Conservation (phyloP, 2,888 invertebrate species). For the Nemapogon koenigi region DNA sequence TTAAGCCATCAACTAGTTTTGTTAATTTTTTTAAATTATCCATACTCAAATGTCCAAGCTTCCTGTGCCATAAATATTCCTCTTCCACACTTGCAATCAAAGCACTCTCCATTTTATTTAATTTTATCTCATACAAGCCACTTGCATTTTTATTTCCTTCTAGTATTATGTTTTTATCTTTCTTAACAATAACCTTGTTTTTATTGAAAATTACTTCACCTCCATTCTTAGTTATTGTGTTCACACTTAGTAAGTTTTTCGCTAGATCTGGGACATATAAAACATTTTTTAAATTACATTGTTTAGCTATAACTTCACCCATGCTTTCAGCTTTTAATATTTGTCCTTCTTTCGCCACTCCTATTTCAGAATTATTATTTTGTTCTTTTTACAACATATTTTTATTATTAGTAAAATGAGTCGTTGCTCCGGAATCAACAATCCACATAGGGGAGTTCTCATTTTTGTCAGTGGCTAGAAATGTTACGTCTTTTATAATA, state of each 20-base stretch:
- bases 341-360: too few species aligned
- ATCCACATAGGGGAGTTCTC: neutral
- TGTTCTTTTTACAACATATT: too few species aligned
- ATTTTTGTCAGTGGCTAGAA: neutral
- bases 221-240: neutral
- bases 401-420: neutral
- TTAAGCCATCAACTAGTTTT: neutral
- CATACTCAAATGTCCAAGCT: neutral
- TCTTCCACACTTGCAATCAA: neutral
- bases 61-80: neutral
- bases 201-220: neutral
- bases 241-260: neutral
- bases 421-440: neutral
- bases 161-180: neutral
- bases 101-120: neutral
- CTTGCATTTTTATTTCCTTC: neutral
- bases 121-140: slow-evolving; percentile 4
- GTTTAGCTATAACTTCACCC: neutral
- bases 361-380: too few species aligned
- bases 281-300: neutral
- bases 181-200: neutral
- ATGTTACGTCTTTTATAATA: too few species aligned
- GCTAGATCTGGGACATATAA: neutral
- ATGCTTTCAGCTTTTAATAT: too few species aligned
- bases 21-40: neutral